A percentile compares a stretch with the other conserved stretches of the same genome.
Evolutionary conservation across 2,888 invertebrate species (phyloP).

Genomic region (Tachina lurida): DNA sequence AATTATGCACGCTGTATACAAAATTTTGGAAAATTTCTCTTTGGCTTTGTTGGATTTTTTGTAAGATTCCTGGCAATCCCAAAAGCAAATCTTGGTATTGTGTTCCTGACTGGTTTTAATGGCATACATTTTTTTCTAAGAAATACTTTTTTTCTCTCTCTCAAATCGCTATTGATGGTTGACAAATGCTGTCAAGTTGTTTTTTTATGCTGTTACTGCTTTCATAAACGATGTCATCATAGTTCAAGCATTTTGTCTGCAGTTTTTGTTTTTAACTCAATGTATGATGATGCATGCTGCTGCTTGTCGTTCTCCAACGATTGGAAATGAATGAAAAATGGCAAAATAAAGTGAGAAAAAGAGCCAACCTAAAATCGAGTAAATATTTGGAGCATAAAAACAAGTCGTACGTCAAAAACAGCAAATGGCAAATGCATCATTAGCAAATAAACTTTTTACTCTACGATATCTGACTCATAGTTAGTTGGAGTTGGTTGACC

Average conservation of each 20-base stretch:
- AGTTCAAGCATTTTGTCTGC: neutral
- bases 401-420: conserved; percentile 33
- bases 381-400: conserved; percentile 66
- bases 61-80: too few relatives aligned
- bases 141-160: neutral
- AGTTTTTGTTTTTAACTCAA: conserved; percentile 1
- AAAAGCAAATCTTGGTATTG: too few relatives aligned
- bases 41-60: too few relatives aligned
- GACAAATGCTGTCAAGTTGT: neutral
- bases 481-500: neutral
- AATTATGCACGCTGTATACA: too few relatives aligned
- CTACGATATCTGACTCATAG: neutral
- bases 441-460: conserved; percentile 42
- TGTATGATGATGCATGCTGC: neutral
- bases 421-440: conserved; percentile 30
- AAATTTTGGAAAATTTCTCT: too few relatives aligned
- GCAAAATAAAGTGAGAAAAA: conserved; percentile 12
- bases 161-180: neutral
- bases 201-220: neutral
- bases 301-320: conserved; percentile 32
- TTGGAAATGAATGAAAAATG: neutral
- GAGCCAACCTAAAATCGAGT: conserved; percentile 36
- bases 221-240: conserved; percentile 11
- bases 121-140: neutral
- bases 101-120: too few relatives aligned